These are phyloP conservation scores for Kryptolebias marmoratus DNA, from an alignment of 2,113 vertebrate species.

Conservation along the genomic window DNA sequence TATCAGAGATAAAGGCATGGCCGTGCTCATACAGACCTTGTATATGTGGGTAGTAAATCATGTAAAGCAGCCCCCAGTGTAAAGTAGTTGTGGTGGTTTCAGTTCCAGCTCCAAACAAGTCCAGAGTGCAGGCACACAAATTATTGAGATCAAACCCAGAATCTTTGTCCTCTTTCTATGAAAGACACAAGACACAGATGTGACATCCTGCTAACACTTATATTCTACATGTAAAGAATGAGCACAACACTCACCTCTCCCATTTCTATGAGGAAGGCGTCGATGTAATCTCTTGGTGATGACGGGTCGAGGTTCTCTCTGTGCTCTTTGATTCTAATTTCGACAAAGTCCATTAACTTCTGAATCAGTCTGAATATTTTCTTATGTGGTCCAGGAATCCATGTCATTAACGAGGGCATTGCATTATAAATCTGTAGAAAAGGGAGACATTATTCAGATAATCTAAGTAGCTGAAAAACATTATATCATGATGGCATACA, in stretches of 20 bases:
- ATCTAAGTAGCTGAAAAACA: not conserved
- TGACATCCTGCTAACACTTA: not conserved
- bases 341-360: constrained; percentile 55
- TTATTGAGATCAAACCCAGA: constrained; percentile 76
- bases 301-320: constrained; percentile 76
- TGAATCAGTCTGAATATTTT: constrained; percentile 46
- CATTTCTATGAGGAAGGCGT: constrained; percentile 85
- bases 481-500: too few relatives aligned
- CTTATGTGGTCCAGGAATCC: constrained; percentile 81
- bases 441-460: rapidly evolving
- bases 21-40: constrained; percentile 72
- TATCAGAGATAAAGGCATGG: not conserved
- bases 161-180: constrained; percentile 23
- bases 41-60: constrained; percentile 81
- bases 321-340: constrained; percentile 75
- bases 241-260: constrained; percentile 76
- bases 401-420: constrained; percentile 76
- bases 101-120: constrained; percentile 84
- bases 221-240: not conserved
- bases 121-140: constrained; percentile 65
- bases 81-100: constrained; percentile 85
- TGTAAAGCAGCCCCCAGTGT: constrained; percentile 84
- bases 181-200: not conserved
- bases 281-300: constrained; percentile 83
- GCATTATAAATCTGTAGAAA: constrained; percentile 75